phyloP scores from a whole-genome alignment of 2,888 invertebrate genomes.

The Phalangium opilio region DNA sequence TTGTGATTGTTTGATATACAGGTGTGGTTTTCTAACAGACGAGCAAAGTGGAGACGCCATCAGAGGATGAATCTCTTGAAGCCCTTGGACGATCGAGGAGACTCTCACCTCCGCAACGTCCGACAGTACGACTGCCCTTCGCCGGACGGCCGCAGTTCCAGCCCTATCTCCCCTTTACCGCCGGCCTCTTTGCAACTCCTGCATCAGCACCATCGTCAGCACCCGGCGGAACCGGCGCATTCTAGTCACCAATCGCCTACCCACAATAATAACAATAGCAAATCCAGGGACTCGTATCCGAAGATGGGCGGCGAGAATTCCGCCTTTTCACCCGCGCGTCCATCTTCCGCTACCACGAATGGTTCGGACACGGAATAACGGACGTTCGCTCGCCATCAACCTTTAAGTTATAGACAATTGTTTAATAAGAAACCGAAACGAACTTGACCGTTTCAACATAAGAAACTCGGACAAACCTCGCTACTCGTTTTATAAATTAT shows the following conservation, averaged over 20 bases:
- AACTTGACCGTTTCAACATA: too few species aligned
- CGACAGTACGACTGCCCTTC: neutral
- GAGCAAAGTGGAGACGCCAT: slow-evolving; percentile 93
- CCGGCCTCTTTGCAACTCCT: neutral
- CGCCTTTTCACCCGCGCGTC: slow-evolving; percentile 14
- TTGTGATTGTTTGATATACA: slow-evolving; percentile 27
- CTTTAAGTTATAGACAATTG: too few species aligned
- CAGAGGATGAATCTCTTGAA: slow-evolving; percentile 51
- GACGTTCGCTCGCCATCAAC: too few species aligned
- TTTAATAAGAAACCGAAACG: too few species aligned
- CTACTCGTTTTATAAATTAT: too few species aligned
- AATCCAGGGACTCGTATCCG: slow-evolving; percentile 12
- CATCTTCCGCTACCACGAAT: neutral
- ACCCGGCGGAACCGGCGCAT: slow-evolving; percentile 10
- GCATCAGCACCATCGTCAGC: too few species aligned
- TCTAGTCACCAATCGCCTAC: slow-evolving; percentile 13
- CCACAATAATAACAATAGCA: neutral
- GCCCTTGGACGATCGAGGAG: neutral
- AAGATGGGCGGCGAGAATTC: slow-evolving; percentile 19
- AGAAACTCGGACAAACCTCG: too few species aligned
- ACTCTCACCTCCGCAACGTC: too few species aligned
- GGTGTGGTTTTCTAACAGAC: slow-evolving; percentile 99
- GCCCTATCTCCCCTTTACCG: neutral
- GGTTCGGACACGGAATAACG: too few species aligned
- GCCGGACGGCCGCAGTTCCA: neutral